Evolutionary conservation across 2,113 vertebrate species (phyloP).

Genomic region (Meleagris gallopavo): DNA sequence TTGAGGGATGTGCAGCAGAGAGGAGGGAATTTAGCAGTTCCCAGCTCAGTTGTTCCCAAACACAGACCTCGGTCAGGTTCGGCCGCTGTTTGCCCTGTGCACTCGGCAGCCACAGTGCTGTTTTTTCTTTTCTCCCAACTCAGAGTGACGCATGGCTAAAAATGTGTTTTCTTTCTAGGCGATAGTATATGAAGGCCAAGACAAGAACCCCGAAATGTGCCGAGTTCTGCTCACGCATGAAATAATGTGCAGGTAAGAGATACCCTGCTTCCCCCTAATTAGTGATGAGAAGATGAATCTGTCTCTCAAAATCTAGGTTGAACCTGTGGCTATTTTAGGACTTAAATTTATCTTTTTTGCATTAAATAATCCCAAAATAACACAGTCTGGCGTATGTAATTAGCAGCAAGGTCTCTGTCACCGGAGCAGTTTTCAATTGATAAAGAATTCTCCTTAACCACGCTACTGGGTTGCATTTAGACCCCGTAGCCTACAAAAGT

Average conservation of each 20-base stretch:
- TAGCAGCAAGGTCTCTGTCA: slow-evolving; percentile 76
- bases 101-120: not conserved
- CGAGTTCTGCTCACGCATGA: slow-evolving; percentile 95
- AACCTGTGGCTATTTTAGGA: slow-evolving; percentile 79
- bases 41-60: slow-evolving; percentile 43
- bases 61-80: slow-evolving; percentile 21
- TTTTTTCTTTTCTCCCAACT: slow-evolving; percentile 45
- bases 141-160: slow-evolving; percentile 47
- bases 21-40: slow-evolving; percentile 25
- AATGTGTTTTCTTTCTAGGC: slow-evolving; percentile 82
- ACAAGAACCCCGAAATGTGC: slow-evolving; percentile 99
- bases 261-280: slow-evolving; percentile 61
- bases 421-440: slow-evolving; percentile 69
- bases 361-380: slow-evolving; percentile 82
- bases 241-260: slow-evolving; percentile 98
- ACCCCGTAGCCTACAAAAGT: slow-evolving; percentile 35
- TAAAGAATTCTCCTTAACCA: slow-evolving; percentile 66
- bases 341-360: slow-evolving; percentile 66
- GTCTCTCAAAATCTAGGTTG: slow-evolving; percentile 81
- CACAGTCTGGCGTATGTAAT: slow-evolving; percentile 78
- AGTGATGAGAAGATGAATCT: slow-evolving; percentile 85
- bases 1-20: slow-evolving; percentile 55
- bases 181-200: slow-evolving; percentile 95
- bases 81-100: not conserved
- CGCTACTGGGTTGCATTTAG: slow-evolving; percentile 64